Conservation (phyloP, 2,888 invertebrate genomes). For the Tetragonisca angustula region DNA sequence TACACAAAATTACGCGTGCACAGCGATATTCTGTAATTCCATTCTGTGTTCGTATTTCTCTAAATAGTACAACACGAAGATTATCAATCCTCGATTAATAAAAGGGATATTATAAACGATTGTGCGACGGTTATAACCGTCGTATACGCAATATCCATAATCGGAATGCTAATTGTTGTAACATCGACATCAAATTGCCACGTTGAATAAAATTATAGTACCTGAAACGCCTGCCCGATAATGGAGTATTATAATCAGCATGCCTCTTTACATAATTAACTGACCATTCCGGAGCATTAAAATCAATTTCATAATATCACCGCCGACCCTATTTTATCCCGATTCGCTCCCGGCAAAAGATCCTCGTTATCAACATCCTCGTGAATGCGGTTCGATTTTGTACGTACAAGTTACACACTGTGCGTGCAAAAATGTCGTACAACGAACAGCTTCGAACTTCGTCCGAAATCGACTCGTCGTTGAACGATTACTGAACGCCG, state of each 20-base stretch:
- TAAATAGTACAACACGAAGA: not conserved
- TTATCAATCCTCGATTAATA: not conserved
- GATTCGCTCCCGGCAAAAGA: not conserved
- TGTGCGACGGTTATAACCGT: not conserved
- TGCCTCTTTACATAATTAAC: not conserved
- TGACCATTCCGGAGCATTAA: not conserved
- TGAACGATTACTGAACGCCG: not conserved
- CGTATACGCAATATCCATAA: not conserved
- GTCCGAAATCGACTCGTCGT: too few species aligned
- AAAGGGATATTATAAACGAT: not conserved
- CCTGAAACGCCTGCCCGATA: not conserved
- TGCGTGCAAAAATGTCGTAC: too few species aligned
- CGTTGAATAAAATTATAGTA: not conserved
- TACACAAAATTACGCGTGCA: too few species aligned
- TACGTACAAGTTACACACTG: too few species aligned
- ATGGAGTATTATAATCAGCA: not conserved
- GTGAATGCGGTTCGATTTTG: too few species aligned
- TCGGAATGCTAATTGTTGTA: constrained; percentile 7
- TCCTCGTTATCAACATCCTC: not conserved
- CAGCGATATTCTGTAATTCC: not conserved
- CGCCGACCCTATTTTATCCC: not conserved
- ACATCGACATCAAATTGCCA: not conserved
- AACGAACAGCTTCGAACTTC: too few species aligned
- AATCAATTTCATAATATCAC: not conserved
- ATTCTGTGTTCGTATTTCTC: not conserved